Percentiles rank a stretch among this genome's conserved stretches.
Evolutionary conservation across 2,113 vertebrate genomes (phyloP).

Genomic region (Thunnus thynnus): DNA sequence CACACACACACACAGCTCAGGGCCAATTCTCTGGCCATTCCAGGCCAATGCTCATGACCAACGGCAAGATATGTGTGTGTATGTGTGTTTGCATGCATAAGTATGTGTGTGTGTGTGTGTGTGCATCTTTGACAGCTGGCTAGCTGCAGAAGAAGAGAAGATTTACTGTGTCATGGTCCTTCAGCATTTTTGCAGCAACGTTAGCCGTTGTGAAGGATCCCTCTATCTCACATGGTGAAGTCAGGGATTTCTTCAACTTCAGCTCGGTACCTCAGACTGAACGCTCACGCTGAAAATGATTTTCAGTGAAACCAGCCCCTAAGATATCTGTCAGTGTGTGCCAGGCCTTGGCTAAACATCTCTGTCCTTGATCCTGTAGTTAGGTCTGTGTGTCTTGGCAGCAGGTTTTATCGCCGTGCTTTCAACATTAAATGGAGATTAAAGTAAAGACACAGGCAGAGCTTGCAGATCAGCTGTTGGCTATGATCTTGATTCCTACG

Average conservation of each 20-base stretch:
- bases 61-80: not conserved
- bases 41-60: conserved; percentile 11
- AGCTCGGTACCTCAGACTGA: conserved; percentile 1
- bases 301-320: conserved; percentile 23
- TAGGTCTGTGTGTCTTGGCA: conserved; percentile 56
- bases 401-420: conserved; percentile 42
- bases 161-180: not conserved
- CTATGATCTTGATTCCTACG: conserved; percentile 40
- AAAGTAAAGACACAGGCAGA: conserved; percentile 49
- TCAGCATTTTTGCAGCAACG: conserved; percentile 4
- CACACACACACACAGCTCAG: not conserved
- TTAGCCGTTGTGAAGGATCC: not conserved
- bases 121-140: not conserved
- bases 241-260: not conserved
- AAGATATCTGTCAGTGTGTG: conserved; percentile 38
- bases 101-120: not conserved
- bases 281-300: not conserved
- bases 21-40: conserved; percentile 13
- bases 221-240: not conserved
- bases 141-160: not conserved
- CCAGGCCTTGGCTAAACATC: conserved; percentile 35
- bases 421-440: conserved; percentile 67
- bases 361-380: conserved; percentile 55
- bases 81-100: not conserved
- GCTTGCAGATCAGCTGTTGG: conserved; percentile 49